Evolutionary conservation across 2,113 vertebrate species (phyloP), one percentile per base, ranked within the genome.

Genomic region (Plecturocebus donacophilus): DNA sequence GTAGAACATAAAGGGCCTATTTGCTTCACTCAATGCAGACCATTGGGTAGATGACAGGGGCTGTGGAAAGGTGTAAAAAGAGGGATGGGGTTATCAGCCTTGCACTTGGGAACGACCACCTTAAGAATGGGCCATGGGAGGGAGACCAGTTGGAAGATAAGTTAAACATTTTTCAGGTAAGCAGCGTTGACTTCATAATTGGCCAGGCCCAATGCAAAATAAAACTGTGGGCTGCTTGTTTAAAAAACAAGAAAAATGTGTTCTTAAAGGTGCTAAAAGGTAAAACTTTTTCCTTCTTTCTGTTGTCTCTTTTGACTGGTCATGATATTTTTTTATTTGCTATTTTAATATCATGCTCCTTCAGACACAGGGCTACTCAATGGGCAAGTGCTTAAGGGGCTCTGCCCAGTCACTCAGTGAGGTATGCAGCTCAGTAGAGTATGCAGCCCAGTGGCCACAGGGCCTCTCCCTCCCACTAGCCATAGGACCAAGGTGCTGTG

Each of bases 41-140:
- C 45, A 19, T 0, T 12, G 35, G 3, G 54, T 14, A 47, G 16
- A 49, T 76, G 30, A 2, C 1, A 80, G 20, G 75, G 12, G 16
- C 47, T 2, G 0, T 17, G 61, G 21, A n/a, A 54, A n/a, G 30
- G 10, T 66, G 2, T 30, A 5, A 58, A 68, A n/a, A 38, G 8
- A 68, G 27, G 35, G 8, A 8, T 35, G 21, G 80, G 49, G 27
- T 32, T 52, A 30, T 35, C 38, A 66, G 47, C 47, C 66, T 54
- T 40, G 56, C 5, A 11, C 19, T 95, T 70, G 58, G 61, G 66
- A 87, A 49, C 66, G 16, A 38, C 38, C 6, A 30, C 79, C 8
- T 86, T 56, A 19, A 64, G 58, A 82, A 21, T 17, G 56, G 14
- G 49, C 17, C 20, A 32, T 4, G 12, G 25, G 56, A 56, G 21